phyloP scores from a whole-genome alignment of 2,888 invertebrate species.

The Archips crataeganus region DNA sequence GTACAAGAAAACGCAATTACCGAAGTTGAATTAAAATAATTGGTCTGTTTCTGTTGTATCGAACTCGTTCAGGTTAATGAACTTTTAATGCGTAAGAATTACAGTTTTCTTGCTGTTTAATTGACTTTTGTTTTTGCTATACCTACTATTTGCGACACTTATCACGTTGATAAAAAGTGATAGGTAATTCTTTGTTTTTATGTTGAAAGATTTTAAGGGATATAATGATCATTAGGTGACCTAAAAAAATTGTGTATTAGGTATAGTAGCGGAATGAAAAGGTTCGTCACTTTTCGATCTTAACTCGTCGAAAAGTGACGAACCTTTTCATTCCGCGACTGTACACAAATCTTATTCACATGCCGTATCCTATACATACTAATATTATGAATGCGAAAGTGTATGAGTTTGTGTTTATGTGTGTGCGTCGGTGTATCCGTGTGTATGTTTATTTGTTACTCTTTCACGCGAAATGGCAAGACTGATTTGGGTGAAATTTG shows the following conservation, averaged over 20 bases:
- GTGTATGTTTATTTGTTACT: no score
- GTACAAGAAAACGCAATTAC: neutral
- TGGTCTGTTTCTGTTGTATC: conserved; percentile 2
- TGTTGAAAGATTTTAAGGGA: neutral
- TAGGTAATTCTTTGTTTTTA: conserved; percentile 9
- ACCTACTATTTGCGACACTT: neutral
- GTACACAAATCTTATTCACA: no score
- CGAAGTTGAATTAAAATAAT: conserved; percentile 15
- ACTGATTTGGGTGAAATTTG: no score
- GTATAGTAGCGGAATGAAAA: no score
- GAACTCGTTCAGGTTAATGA: conserved; percentile 12
- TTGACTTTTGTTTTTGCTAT: neutral
- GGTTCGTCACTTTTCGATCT: no score
- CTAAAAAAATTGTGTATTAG: neutral
- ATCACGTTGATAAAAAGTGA: neutral
- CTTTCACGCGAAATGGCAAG: no score
- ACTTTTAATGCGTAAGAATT: conserved; percentile 27
- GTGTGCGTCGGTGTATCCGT: no score
- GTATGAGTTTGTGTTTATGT: no score
- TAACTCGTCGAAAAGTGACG: no score
- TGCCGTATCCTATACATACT: no score
- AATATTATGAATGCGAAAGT: no score
- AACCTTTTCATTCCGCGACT: no score
- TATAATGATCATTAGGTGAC: neutral
- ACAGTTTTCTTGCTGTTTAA: neutral